Evolutionary conservation across 23 tunicate species (phyloP).

Genomic region (Diplosoma virens): DNA sequence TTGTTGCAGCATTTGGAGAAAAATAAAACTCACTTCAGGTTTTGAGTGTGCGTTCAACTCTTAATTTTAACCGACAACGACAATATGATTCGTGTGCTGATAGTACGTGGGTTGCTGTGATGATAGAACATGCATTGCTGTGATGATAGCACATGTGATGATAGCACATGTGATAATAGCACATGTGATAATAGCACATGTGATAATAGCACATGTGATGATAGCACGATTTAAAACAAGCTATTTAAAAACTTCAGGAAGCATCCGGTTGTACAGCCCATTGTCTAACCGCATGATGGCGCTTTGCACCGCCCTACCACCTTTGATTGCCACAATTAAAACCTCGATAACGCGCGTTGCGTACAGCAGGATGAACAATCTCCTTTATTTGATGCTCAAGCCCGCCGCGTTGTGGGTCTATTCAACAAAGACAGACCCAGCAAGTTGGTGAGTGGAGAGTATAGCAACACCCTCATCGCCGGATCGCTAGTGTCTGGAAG

Average conservation of each 20-base stretch:
- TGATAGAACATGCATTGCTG: no score
- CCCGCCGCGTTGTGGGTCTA: constrained; percentile 60
- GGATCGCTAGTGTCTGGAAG: background rate
- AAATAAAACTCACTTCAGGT: no score
- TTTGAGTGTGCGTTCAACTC: no score
- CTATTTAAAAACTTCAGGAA: constrained; percentile 15
- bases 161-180: no score
- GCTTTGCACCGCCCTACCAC: constrained; percentile 65
- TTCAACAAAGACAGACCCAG: constrained; percentile 79
- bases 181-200: no score
- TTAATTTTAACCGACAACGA: no score
- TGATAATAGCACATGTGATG: no score
- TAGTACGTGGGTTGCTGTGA: background rate
- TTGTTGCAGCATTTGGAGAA: no score
- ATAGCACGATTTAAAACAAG: no score
- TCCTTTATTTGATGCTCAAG: constrained; percentile 37
- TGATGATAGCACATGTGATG: no score
- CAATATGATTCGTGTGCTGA: no score
- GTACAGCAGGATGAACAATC: constrained; percentile 35
- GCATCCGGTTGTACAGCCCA: constrained; percentile 46
- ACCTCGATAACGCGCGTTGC: constrained; percentile 29
- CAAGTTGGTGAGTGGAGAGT: constrained; percentile 51
- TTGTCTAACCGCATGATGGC: background rate
- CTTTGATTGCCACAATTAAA: constrained; percentile 40
- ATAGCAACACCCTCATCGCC: no score